phyloP scores from a whole-genome alignment of 2,113 vertebrate genomes.

The Pseudopipra pipra region DNA sequence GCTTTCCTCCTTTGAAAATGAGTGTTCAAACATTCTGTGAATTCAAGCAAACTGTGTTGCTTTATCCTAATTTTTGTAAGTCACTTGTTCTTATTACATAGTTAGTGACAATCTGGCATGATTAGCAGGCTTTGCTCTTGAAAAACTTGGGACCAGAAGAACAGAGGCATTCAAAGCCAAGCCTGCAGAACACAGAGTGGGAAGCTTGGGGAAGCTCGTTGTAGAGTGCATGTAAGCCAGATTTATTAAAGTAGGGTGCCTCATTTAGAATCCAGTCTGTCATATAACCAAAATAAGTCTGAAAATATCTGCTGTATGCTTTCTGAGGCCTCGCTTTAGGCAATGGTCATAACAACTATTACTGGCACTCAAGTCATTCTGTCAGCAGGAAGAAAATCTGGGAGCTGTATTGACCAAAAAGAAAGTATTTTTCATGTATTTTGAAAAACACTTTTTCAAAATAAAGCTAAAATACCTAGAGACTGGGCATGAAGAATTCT shows the following conservation, averaged over 20 bases:
- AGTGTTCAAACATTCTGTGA: not conserved
- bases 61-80: not conserved
- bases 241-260: not conserved
- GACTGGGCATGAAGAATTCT: not conserved
- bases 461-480: not conserved
- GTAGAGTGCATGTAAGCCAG: not conserved
- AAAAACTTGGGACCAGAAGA: not conserved
- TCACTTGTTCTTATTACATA: not conserved
- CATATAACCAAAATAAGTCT: not conserved
- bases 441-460: not conserved
- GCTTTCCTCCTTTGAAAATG: not conserved
- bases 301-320: not conserved
- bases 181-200: not conserved
- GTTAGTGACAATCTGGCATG: not conserved
- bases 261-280: not conserved
- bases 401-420: not conserved
- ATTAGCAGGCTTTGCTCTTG: not conserved
- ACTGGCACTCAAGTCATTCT: not conserved
- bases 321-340: not conserved
- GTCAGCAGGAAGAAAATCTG: not conserved
- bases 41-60: not conserved
- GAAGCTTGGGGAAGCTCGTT: not conserved
- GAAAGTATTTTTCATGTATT: not conserved
- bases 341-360: not conserved
- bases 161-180: not conserved